Evolutionary conservation across 2,113 vertebrate species (phyloP), one percentile per base, ranked within the genome.

Genomic region (Pelecanus crispus): DNA sequence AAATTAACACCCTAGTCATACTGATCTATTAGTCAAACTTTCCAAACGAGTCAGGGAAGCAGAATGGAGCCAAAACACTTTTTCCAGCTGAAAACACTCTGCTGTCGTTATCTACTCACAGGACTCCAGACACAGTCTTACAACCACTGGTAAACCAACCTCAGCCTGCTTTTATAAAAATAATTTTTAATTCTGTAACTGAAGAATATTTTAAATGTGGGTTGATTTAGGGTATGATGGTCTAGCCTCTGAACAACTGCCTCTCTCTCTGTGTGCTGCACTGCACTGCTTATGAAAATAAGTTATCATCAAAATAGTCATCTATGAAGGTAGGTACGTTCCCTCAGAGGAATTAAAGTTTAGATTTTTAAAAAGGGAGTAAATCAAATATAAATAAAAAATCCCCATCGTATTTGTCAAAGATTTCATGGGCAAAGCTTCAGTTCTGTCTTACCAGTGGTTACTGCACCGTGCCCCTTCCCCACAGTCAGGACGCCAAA

Each of bases 331-430:
- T 56, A 7, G 10, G 11, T 45, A n/a, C 25, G 65, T 65, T 81
- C 6, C 45, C 11, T 53, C 67, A 72, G 32, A 62, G n/a, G 31
- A 87, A 77, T 31, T 38, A 87, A 55, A 47, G 7, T 6, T 55
- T 56, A 50, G 19, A n/a, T 40, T 87, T 89, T 42, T 3, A 4
- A 11, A 59, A 63, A 31, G 6, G 2, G 18, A 45, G 13, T 26
- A 81, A 77, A 72, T 53, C 0, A 75, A 71, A 78, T 29, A 52
- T 5, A 55, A 56, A 47, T 44, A 47, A 25, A 81, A 21, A 65
- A 13, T 0, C 0, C 0, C 1, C 25, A 11, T 36, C 13, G 34
- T 40, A 81, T 75, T 75, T 72, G 17, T 55, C 38, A 72, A 34
- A 56, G 8, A 5, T 49, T 75, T 40, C 25, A 17, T 10, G 9